A percentile compares a stretch with the other conserved stretches of the same genome.
phyloP scores from a whole-genome alignment of 2,113 vertebrate genomes.

The Caracal caracal region DNA sequence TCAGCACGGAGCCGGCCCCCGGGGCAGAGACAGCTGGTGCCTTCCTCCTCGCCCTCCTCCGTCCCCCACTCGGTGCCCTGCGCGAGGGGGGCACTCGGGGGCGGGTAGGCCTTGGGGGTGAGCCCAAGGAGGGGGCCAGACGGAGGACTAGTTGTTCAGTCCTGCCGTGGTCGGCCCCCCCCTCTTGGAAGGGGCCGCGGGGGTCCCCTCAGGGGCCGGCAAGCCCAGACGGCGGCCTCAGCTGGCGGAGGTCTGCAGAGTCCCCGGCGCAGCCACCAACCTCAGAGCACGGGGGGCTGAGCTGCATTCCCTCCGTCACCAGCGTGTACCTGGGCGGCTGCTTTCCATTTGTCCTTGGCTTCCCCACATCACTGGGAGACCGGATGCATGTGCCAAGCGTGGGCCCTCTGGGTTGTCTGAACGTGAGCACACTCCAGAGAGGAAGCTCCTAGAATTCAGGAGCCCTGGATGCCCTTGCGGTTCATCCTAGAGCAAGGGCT shows the following conservation, averaged over 20 bases:
- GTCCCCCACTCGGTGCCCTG: rapidly evolving
- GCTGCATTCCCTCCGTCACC: neutral
- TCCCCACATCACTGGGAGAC: neutral
- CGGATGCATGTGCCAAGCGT: rapidly evolving
- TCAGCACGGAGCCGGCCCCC: too few relatives aligned
- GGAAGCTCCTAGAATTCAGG: neutral
- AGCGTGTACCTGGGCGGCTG: neutral
- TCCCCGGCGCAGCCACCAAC: neutral
- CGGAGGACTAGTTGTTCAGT: neutral
- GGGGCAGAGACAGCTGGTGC: rapidly evolving
- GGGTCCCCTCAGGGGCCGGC: neutral
- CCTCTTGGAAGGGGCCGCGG: neutral
- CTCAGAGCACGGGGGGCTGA: neutral
- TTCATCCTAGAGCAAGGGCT: neutral
- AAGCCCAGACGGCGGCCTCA: neutral
- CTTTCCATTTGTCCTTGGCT: neutral
- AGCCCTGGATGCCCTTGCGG: too few relatives aligned
- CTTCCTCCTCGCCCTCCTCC: neutral
- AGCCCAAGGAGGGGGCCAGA: neutral
- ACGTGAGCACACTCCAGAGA: too few relatives aligned
- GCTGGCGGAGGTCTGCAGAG: neutral
- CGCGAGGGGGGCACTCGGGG: too few relatives aligned
- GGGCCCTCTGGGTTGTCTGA: neutral
- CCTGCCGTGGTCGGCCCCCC: neutral
- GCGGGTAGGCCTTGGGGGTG: neutral